Evolutionary conservation across 2,113 vertebrate species (phyloP).

Genomic region (Periophthalmus modestus): DNA sequence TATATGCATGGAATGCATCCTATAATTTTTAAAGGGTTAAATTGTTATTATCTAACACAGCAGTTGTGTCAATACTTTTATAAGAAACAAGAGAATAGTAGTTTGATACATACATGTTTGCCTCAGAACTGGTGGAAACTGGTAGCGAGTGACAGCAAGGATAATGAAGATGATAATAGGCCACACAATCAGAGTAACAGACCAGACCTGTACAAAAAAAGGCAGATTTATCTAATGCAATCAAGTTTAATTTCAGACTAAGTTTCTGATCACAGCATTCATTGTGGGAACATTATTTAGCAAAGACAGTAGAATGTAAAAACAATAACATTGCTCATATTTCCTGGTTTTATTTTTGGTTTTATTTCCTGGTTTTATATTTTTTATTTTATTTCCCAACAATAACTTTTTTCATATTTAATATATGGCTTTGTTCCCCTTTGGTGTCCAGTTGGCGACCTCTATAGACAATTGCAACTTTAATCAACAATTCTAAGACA

Average conservation of each 20-base stretch:
- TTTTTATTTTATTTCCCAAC: no score
- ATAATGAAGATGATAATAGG: constrained; percentile 93
- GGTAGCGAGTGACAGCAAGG: constrained; percentile 86
- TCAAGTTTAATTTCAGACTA: no score
- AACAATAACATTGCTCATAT: neutral
- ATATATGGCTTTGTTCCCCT: neutral
- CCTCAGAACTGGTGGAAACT: constrained; percentile 81
- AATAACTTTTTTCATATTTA: neutral
- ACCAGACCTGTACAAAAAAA: constrained; percentile 84
- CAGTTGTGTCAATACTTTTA: neutral
- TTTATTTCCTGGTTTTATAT: neutral
- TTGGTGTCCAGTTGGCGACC: neutral
- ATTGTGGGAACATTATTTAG: no score
- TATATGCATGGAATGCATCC: neutral
- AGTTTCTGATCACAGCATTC: no score
- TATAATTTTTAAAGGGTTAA: neutral
- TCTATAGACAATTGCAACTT: neutral
- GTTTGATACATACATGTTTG: constrained; percentile 84
- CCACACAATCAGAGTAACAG: constrained; percentile 88
- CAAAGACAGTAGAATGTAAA: neutral
- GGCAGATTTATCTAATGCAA: no score
- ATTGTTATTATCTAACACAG: neutral
- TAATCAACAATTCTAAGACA: neutral
- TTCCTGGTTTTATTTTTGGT: neutral
- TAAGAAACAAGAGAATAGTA: no score